Evolutionary conservation across 2,113 vertebrate genomes (phyloP).

Genomic region (Connochaetes taurinus): DNA sequence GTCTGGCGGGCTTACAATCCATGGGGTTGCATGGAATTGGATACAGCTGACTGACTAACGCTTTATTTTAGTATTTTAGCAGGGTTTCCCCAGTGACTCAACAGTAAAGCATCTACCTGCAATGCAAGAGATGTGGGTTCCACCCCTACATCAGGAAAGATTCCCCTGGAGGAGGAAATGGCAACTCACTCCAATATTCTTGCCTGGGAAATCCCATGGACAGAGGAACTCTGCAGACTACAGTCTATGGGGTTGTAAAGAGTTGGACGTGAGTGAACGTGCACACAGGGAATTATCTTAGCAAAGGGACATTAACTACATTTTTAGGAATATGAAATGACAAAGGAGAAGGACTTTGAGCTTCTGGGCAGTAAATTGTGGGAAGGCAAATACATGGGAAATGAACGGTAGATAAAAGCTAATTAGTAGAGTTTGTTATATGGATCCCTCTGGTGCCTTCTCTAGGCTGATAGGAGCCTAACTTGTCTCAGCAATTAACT

Average conservation of each 20-base stretch:
- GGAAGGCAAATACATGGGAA: neutral
- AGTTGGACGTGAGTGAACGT: neutral
- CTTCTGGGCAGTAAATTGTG: neutral
- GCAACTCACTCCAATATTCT: neutral
- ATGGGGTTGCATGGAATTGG: neutral
- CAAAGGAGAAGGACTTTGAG: neutral
- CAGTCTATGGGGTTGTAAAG: neutral
- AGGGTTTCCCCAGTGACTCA: neutral
- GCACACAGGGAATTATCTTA: neutral
- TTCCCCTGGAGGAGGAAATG: neutral
- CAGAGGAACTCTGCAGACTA: neutral
- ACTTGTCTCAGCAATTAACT: neutral
- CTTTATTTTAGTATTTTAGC: neutral
- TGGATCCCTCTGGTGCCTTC: neutral
- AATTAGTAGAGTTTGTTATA: neutral
- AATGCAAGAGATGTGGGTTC: neutral
- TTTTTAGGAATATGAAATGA: neutral
- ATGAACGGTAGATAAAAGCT: neutral
- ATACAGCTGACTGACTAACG: neutral
- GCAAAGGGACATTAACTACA: neutral
- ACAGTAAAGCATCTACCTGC: neutral
- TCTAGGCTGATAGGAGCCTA: neutral
- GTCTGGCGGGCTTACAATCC: neutral
- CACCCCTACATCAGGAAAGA: neutral
- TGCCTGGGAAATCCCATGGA: neutral